Evolutionary conservation across 2,888 invertebrate species (phyloP).

Genomic region (Dexiosoma caninum): DNA sequence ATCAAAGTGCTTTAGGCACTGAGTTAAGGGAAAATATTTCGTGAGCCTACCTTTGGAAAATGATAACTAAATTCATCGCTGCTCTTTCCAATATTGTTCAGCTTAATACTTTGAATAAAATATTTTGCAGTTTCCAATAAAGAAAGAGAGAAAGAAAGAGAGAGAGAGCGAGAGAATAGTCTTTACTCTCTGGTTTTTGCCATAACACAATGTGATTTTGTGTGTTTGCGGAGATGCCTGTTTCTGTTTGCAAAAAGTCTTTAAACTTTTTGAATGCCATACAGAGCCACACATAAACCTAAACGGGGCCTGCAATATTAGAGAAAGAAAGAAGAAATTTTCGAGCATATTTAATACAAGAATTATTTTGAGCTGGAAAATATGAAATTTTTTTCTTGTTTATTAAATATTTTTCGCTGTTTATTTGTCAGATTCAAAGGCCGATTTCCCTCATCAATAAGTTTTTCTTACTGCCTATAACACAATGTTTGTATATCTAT

Average conservation of each 20-base stretch:
- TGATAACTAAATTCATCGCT: slow-evolving; percentile 7
- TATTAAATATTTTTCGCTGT: too few species aligned
- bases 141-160: too few species aligned
- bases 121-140: slow-evolving; percentile 46
- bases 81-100: slow-evolving; percentile 17
- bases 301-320: not conserved
- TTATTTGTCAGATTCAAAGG: too few species aligned
- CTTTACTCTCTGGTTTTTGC: not conserved
- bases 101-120: not conserved
- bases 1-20: slow-evolving; percentile 61
- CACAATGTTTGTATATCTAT: too few species aligned
- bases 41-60: slow-evolving; percentile 54
- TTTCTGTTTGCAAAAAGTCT: slow-evolving; percentile 38
- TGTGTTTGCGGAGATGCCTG: not conserved
- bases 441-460: too few species aligned
- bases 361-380: not conserved
- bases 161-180: too few species aligned
- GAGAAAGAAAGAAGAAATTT: not conserved
- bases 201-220: too few species aligned
- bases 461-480: too few species aligned
- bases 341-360: too few species aligned
- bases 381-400: too few species aligned
- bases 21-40: slow-evolving; percentile 54
- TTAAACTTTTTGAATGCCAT: slow-evolving; percentile 47
- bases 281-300: not conserved